These are phyloP conservation scores for Choloepus hoffmanni DNA, from an alignment of 2,113 vertebrate species.

Conservation along the genomic window DNA sequence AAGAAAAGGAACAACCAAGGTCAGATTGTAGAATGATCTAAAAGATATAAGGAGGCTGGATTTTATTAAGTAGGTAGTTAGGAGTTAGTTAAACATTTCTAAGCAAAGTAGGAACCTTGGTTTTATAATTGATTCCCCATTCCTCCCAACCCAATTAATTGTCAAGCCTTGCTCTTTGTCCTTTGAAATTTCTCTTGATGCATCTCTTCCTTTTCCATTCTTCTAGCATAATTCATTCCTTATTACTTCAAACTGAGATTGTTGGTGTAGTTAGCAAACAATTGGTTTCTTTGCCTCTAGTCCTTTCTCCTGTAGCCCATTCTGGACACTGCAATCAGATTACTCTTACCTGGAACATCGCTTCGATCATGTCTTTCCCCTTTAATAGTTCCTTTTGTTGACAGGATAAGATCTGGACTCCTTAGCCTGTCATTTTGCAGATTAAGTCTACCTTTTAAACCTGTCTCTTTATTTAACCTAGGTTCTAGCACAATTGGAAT, in stretches of 20 bases:
- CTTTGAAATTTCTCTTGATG: conserved; percentile 42
- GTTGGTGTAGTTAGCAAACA: conserved; percentile 11
- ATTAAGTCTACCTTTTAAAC: background rate
- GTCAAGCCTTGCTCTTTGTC: background rate
- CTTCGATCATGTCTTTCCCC: conserved; percentile 10
- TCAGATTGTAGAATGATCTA: conserved; percentile 29
- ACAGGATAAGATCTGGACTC: conserved; percentile 39
- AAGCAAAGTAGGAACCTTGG: conserved; percentile 14
- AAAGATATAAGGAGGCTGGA: background rate
- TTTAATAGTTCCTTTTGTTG: background rate
- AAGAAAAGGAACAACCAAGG: background rate
- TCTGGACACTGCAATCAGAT: conserved; percentile 2
- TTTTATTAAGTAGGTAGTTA: conserved; percentile 33
- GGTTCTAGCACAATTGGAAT: conserved; percentile 19
- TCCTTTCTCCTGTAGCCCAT: background rate
- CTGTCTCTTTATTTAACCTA: background rate
- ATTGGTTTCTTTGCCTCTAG: conserved; percentile 16
- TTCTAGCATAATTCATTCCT: conserved; percentile 14
- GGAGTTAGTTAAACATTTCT: conserved; percentile 44
- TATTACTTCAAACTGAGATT: conserved; percentile 25
- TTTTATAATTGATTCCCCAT: conserved; percentile 42
- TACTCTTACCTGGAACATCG: background rate
- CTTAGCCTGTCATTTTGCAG: conserved; percentile 40
- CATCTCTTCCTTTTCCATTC: conserved; percentile 34
- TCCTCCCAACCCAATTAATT: background rate